Evolutionary conservation across 2,113 vertebrate genomes (phyloP).

Genomic region (Xenotilapia flavipinnis): DNA sequence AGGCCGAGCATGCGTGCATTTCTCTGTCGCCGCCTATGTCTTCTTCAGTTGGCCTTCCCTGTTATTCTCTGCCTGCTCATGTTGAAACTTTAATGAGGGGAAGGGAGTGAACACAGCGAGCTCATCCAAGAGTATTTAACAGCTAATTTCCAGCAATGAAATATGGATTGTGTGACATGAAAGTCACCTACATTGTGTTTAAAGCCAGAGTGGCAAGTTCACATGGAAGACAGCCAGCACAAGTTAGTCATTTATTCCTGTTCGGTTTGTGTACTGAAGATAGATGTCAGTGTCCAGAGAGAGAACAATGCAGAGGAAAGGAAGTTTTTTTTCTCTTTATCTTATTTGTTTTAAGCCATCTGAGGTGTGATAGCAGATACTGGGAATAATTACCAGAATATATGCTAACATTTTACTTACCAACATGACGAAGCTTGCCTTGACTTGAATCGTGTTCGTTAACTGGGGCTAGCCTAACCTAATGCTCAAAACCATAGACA

Average conservation of each 20-base stretch:
- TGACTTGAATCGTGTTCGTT: background rate
- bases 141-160: slow-evolving; percentile 2
- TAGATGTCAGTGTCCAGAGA: background rate
- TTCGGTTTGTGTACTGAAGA: background rate
- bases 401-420: background rate
- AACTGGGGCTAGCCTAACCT: background rate
- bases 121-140: background rate
- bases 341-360: background rate
- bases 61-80: background rate
- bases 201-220: background rate
- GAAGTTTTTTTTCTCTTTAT: background rate
- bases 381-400: background rate
- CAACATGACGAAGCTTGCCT: background rate
- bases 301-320: background rate
- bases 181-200: background rate
- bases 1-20: background rate
- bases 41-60: background rate
- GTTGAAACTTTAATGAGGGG: slow-evolving; percentile 37
- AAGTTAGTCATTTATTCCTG: background rate
- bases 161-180: slow-evolving; percentile 3
- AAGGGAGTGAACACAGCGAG: background rate
- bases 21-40: background rate
- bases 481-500: background rate
- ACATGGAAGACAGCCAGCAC: background rate
- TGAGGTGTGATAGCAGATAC: background rate